Conservation (phyloP, 37 sponge, comb jelly and placozoan genomes). For the Hormiphora californensis region DNA sequence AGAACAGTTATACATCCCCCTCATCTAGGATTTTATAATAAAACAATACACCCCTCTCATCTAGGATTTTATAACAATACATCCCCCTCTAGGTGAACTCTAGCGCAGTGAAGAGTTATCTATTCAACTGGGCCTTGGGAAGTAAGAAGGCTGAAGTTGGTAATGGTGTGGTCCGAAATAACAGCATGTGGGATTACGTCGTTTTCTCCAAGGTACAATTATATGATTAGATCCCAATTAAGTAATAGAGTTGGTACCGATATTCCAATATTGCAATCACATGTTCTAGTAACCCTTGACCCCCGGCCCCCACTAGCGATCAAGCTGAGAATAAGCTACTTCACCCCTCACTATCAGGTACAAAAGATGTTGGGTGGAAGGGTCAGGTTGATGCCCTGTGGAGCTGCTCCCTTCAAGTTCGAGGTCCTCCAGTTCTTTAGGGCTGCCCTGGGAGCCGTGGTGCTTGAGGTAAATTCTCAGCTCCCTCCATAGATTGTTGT, state of each 20-base stretch:
- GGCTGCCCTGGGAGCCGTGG: conserved; percentile 72
- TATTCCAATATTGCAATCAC: no score
- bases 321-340: no score
- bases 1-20: no score
- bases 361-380: conserved; percentile 76
- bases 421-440: conserved; percentile 79
- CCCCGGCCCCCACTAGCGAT: no score
- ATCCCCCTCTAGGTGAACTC: conserved; percentile 1
- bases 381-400: conserved; percentile 73
- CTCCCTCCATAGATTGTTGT: no score
- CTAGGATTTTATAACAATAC: no score
- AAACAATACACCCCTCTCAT: no score
- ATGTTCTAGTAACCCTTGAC: no score
- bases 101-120: conserved; percentile 46
- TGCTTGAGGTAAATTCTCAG: conserved; percentile 55
- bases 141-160: background rate
- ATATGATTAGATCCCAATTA: no score
- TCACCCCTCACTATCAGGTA: background rate
- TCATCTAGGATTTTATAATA: no score
- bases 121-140: conserved; percentile 41
- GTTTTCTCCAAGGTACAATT: conserved; percentile 79
- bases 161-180: background rate
- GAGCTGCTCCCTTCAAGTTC: conserved; percentile 85
- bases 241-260: no score
- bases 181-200: conserved; percentile 82